Conservation (phyloP, 2,888 invertebrate species). For the Hesperia comma region DNA sequence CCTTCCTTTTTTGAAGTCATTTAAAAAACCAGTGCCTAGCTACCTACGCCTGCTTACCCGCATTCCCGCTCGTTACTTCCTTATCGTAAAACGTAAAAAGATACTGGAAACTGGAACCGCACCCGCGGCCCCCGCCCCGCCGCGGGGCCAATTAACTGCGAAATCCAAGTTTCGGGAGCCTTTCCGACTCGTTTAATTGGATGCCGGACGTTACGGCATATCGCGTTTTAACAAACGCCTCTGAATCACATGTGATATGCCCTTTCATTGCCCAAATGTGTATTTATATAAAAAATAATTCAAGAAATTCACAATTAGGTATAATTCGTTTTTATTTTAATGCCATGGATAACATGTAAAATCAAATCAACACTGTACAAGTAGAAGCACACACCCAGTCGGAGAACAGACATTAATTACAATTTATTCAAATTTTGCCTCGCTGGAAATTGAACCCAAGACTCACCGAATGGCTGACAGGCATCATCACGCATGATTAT, state of each 20-base stretch:
- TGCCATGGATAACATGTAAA: too few species aligned
- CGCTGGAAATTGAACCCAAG: too few species aligned
- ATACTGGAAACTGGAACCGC: background rate
- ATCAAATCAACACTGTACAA: too few species aligned
- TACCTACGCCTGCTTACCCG: background rate
- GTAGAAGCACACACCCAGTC: too few species aligned
- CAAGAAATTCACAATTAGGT: background rate
- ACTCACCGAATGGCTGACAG: too few species aligned
- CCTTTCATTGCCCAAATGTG: background rate
- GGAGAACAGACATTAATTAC: too few species aligned
- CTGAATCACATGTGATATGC: slow-evolving; percentile 45
- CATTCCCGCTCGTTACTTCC: background rate
- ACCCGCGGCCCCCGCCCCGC: background rate
- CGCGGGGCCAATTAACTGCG: slow-evolving; percentile 54
- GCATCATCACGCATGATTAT: too few species aligned
- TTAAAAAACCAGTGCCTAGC: background rate
- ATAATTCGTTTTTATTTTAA: too few species aligned
- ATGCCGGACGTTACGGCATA: slow-evolving; percentile 52
- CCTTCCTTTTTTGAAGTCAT: too few species aligned
- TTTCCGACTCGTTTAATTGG: slow-evolving; percentile 47
- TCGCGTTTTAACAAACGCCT: slow-evolving; percentile 44
- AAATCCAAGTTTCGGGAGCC: slow-evolving; percentile 53
- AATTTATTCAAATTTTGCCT: too few species aligned
- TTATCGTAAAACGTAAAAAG: slow-evolving; percentile 3
- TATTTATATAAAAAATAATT: background rate